Evolutionary conservation across 2,888 invertebrate species (phyloP).

Genomic region (Cephalotes varians): DNA sequence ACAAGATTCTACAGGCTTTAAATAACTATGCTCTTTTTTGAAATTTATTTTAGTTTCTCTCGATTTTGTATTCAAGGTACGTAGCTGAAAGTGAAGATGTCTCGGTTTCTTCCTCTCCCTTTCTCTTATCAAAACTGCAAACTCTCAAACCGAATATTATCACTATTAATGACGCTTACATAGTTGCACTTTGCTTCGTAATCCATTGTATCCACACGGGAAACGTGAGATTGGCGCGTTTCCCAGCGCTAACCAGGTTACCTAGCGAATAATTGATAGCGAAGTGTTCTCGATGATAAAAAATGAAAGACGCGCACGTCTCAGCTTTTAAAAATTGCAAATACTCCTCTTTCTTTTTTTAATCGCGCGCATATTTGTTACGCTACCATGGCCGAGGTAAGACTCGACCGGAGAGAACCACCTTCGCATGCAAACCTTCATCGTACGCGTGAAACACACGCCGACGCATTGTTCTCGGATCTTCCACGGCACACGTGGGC

Average conservation of each 20-base stretch:
- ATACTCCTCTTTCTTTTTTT: neutral
- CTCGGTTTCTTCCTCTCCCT: neutral
- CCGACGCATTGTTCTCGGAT: constrained; percentile 49
- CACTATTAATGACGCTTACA: constrained; percentile 9
- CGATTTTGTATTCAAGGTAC: neutral
- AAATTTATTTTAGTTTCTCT: neutral
- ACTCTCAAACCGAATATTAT: neutral
- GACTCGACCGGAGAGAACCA: neutral
- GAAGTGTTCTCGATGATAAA: constrained; percentile 19
- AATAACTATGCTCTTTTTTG: neutral
- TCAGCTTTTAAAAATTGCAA: neutral
- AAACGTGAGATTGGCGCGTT: constrained; percentile 1
- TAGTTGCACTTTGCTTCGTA: neutral
- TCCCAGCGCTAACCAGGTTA: neutral
- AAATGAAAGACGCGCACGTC: neutral
- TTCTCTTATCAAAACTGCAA: constrained; percentile 14
- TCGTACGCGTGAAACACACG: constrained; percentile 21
- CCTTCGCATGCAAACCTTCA: neutral
- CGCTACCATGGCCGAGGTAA: neutral
- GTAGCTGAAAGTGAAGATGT: neutral
- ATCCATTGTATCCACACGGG: neutral
- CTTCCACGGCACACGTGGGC: constrained; percentile 44
- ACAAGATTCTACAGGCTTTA: neutral
- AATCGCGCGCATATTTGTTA: neutral
- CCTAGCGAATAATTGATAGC: constrained; percentile 20